Base-by-base conservation (phyloP, 2,113 vertebrate genomes). In the Salvelinus sp. region DNA sequence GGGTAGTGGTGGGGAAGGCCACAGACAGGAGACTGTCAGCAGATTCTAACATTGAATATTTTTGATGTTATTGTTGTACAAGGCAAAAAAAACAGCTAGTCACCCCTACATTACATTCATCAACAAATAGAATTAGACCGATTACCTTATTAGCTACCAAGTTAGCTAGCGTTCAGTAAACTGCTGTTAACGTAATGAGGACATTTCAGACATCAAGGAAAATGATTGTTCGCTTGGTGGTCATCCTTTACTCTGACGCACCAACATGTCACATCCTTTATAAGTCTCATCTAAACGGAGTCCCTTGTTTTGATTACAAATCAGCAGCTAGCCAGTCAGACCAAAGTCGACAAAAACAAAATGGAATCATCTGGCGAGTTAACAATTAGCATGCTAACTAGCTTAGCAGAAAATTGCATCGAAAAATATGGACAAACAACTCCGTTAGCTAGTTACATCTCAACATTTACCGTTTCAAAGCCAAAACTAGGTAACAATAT, bases 321-420 rank as follows among this genome's bases (percentile, higher is more conserved):
- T 14, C 22, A 14, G 25, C 9, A 65, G 9, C 5, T 64, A 4
- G 63, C 7, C 12, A 69, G 20, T 12, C 12, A 13, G 27, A 69
- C 71, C 82, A 82, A 83, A 85, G 78, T 82, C 77, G 74, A 81
- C 76, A 78, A 88, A 92, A 92, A 93, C 93, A 94, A 94, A 94
- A 94, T 93, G 93, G 93, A 92, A 93, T 89, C 93, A 88, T 76
- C 33, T 73, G 58, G 62, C 38, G 69, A 66, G 71, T 65, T 14
- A 25, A 69, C 14, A 28, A n/a, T 54, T 66, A 33, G 62, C 69
- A 71, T 57, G 63, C 25, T 47, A 6, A 28, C 63, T 62, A 63
- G 65, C 77, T 6, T 6, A 6, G 66, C 23, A 44, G n/a, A 62
- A 4, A 23, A 13, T 27, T 16, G 13, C 48, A 44, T 18, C n/a